These are phyloP conservation scores for Rhabdophis nuchalis DNA, from an alignment of 2,797 vertebrate genomes.

Conservation along the genomic window DNA sequence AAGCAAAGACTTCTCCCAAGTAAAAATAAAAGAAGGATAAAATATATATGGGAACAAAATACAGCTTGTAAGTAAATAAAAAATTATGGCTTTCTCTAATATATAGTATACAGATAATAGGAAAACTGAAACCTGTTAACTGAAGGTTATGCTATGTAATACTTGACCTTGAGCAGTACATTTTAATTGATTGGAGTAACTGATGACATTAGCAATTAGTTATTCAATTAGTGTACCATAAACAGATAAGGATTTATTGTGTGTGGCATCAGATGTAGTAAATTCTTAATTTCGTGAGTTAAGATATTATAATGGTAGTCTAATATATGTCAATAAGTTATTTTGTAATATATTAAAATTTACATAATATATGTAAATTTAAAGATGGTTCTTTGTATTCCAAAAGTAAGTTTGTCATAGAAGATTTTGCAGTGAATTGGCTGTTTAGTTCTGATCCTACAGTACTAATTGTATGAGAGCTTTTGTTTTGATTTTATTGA, in stretches of 20 bases:
- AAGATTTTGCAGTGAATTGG: background rate
- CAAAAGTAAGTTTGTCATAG: background rate
- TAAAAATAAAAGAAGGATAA: background rate
- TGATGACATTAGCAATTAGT: background rate
- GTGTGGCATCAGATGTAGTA: background rate
- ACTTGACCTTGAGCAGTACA: background rate
- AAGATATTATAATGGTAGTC: background rate
- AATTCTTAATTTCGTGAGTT: background rate
- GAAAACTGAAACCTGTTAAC: background rate
- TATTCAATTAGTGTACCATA: background rate
- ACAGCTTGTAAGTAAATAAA: background rate
- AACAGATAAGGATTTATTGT: background rate
- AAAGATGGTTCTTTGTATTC: background rate
- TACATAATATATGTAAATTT: background rate
- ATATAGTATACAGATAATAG: background rate
- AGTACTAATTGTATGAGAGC: background rate
- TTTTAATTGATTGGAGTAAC: conserved; percentile 2
- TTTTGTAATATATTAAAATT: background rate
- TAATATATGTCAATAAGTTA: background rate
- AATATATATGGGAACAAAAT: background rate
- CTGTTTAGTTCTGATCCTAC: background rate
- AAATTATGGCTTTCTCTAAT: background rate
- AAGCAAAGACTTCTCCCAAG: background rate
- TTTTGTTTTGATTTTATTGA: background rate
- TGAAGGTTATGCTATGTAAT: background rate